Conservation (phyloP, 2,888 invertebrate genomes). For the Caenorhabditis panamensis region DNA sequence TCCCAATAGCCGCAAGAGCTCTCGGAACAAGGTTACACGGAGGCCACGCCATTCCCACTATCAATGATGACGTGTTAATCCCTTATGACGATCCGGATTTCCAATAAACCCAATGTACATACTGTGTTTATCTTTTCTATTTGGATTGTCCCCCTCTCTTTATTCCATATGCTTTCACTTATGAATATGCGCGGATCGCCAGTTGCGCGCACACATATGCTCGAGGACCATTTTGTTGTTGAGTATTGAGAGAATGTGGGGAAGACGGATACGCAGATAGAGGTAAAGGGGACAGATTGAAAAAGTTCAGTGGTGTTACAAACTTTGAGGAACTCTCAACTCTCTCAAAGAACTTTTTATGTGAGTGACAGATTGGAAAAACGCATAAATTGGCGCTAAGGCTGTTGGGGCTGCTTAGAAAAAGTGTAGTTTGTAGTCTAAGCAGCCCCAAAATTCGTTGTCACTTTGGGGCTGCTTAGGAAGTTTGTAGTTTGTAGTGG, state of each 20-base stretch:
- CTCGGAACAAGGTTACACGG: conserved; percentile 42
- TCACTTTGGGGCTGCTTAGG: background rate
- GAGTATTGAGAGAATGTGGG: conserved; percentile 11
- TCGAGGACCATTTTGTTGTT: conserved; percentile 2
- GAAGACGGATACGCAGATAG: background rate
- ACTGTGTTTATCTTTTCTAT: conserved; percentile 19
- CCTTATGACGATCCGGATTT: conserved; percentile 60
- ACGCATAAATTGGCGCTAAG: background rate
- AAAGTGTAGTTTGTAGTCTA: too few species aligned
- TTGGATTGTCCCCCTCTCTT: conserved; percentile 3
- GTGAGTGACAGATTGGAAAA: conserved; percentile 6
- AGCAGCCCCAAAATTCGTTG: background rate
- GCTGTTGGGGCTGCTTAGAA: too few species aligned
- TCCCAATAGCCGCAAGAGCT: conserved; percentile 39
- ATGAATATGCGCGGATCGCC: conserved; percentile 44
- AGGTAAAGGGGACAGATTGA: conserved; percentile 12
- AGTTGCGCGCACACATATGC: conserved; percentile 20
- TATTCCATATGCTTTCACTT: conserved; percentile 50
- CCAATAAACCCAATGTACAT: conserved; percentile 10
- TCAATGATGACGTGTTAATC: conserved; percentile 46
- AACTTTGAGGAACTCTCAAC: background rate
- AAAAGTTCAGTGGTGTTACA: conserved; percentile 10
- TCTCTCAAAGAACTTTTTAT: background rate
- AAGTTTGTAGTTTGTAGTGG: background rate
- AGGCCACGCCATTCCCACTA: conserved; percentile 32